Conservation (phyloP, 2,113 vertebrate genomes). For the Neopipo cinnamomea region DNA sequence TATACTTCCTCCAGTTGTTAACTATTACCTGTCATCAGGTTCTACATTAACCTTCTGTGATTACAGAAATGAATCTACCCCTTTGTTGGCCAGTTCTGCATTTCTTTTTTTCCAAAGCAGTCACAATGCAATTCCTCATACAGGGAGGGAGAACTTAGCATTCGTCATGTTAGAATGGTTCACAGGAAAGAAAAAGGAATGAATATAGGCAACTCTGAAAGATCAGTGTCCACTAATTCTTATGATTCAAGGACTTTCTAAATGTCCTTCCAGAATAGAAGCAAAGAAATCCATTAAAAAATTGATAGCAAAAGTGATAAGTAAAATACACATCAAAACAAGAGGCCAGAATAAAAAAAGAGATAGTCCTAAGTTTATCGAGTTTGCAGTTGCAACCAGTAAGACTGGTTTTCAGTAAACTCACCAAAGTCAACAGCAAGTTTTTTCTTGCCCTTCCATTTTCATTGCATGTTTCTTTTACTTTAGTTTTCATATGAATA, state of each 20-base stretch:
- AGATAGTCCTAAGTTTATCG: rapidly evolving
- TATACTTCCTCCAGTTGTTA: background rate
- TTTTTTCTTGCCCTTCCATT: background rate
- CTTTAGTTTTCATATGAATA: background rate
- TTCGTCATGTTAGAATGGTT: background rate
- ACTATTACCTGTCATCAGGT: background rate
- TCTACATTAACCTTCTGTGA: background rate
- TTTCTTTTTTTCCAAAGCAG: background rate
- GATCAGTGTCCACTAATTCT: background rate
- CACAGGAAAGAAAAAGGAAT: background rate
- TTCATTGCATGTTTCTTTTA: background rate
- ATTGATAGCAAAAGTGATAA: background rate
- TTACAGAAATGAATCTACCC: background rate
- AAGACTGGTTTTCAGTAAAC: background rate
- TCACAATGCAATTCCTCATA: background rate
- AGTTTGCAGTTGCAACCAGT: background rate
- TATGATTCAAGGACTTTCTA: background rate
- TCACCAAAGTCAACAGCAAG: background rate
- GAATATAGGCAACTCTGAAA: background rate
- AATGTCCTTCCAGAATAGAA: background rate
- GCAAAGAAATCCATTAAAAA: background rate
- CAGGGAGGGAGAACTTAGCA: background rate
- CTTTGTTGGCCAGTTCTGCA: background rate
- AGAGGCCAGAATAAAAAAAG: background rate
- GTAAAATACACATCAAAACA: background rate